Base-by-base conservation (phyloP, 92 coral and sea anemone species). In the Epizoanthus ramosus region DNA sequence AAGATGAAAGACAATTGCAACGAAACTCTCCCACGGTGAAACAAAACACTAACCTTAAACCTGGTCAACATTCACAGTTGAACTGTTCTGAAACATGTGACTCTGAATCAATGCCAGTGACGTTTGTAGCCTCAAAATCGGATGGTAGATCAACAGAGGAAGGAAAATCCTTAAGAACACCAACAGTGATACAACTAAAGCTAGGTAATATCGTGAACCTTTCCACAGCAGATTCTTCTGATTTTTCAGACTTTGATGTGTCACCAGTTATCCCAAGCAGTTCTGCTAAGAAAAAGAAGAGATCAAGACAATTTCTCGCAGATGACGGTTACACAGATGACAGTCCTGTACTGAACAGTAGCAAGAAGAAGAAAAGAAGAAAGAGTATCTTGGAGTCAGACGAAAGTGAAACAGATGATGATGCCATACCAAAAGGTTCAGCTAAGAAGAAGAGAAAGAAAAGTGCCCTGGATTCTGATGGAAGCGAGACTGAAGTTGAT, bases 251-350 rank as follows among this genome's bases (percentile, higher is more conserved):
- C 25, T 60, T 60, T 58, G 39, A 8, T 25, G 5, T 18, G 47
- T 77, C 82, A 59, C 71, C 71, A 43, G 9, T 77, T 8, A 77
- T 22, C 45, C 82, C 58, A 14, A 61, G 71, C 7, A 77, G 33
- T 45, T 77, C 82, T 22, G 41, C 82, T 5, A 77, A 14, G 41
- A 77, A 60, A 57, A 77, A 19, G 24, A 77, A 77, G 57, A 77
- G 57, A 63, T 43, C 24, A 37, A 77, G 58, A 9, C 13, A 61
- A 15, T n/a, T 60, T 23, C 43, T 12, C 14, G 14, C 54, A 28
- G 80, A 57, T 28, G 52, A 53, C 47, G 19, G 19, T 56, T 64
- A 33, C 41, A 57, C 47, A 4, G 67, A 60, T 13, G 82, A 37
- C 63, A n/a, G 31, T 5, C 9, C 28, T 41, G 12, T 37, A 4